These are phyloP conservation scores for Octopus sinensis DNA, from an alignment of 1,140 invertebrate species.

Conservation along the genomic window DNA sequence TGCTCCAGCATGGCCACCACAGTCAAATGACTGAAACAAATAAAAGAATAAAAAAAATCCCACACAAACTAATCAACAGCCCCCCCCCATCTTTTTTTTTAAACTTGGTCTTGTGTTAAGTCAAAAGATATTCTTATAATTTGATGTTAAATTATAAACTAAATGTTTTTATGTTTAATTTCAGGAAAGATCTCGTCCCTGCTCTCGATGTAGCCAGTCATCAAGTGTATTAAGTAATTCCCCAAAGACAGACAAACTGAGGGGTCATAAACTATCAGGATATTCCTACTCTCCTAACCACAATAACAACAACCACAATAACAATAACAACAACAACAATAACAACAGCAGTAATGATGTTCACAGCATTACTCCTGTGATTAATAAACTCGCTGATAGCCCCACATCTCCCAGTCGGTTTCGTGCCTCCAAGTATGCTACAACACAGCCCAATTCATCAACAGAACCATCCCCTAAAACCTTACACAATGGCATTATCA, in stretches of 20 bases:
- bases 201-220: conserved; percentile 51
- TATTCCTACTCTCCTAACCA: conserved; percentile 23
- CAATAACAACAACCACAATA: conserved; percentile 22
- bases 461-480: conserved; percentile 12
- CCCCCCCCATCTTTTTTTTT: no score
- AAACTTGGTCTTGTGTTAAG: no score
- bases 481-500: conserved; percentile 25
- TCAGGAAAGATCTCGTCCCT: conserved; percentile 47
- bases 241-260: conserved; percentile 34
- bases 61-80: no score
- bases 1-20: no score
- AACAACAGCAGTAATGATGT: conserved; percentile 18
- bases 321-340: not conserved
- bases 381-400: not conserved
- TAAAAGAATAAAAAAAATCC: no score
- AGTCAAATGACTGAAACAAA: no score
- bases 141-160: no score
- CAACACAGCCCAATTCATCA: conserved; percentile 8
- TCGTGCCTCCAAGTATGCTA: conserved; percentile 17
- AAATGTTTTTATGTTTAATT: conserved; percentile 8
- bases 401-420: conserved; percentile 20
- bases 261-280: conserved; percentile 12
- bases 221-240: conserved; percentile 50
- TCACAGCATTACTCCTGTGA: conserved; percentile 11
- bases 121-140: no score